Conservation (phyloP, 2,797 vertebrate genomes). For the Phrynocephalus forsythii region DNA sequence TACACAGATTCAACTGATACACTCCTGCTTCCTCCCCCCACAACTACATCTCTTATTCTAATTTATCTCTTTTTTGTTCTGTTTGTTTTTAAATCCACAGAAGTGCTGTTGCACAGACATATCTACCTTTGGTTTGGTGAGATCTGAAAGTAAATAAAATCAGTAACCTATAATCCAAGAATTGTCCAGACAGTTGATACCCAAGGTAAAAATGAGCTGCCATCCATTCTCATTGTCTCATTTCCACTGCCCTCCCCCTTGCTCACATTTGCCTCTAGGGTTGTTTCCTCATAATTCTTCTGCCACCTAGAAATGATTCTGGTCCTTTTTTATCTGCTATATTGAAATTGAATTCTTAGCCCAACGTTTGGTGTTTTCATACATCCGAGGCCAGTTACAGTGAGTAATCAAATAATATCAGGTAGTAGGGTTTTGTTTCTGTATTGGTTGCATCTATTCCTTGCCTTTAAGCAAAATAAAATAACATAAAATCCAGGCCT, state of each 20-base stretch:
- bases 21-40: not conserved
- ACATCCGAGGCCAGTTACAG: not conserved
- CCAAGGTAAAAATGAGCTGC: not conserved
- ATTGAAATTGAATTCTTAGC: not conserved
- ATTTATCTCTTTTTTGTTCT: not conserved
- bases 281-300: not conserved
- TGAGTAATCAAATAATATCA: not conserved
- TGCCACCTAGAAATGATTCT: not conserved
- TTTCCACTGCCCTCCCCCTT: not conserved
- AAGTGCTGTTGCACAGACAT: not conserved
- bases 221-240: not conserved
- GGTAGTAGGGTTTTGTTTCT: no score
- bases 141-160: not conserved
- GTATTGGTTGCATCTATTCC: no score
- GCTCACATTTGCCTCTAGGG: not conserved
- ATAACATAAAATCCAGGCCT: no score
- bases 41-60: not conserved
- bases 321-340: not conserved
- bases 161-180: not conserved
- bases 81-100: not conserved
- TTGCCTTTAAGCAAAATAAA: no score
- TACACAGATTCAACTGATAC: constrained; percentile 8
- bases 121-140: not conserved
- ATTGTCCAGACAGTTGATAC: not conserved
- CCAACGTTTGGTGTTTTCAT: not conserved